Percentiles rank a stretch among this genome's conserved stretches.
Conservation (phyloP, 2,797 vertebrate genomes). For the Adelosebastes latens region DNA sequence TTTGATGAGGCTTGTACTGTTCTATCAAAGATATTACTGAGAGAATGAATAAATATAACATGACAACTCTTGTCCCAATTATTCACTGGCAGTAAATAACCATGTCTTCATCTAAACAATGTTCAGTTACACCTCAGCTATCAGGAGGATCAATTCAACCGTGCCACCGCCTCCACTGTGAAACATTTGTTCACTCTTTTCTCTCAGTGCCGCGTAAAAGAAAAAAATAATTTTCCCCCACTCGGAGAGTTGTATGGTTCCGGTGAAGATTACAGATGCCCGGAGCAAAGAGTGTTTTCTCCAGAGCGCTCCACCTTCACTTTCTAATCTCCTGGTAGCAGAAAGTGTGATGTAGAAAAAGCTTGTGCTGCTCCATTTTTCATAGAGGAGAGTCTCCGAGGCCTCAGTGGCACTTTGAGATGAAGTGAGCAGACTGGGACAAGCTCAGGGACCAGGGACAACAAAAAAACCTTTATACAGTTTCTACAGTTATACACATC, state of each 20-base stretch:
- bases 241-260: constrained; percentile 13
- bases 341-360: constrained; percentile 57
- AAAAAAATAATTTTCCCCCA: not conserved
- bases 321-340: constrained; percentile 68
- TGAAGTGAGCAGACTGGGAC: constrained; percentile 31
- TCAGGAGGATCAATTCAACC: constrained; percentile 10
- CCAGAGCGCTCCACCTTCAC: constrained; percentile 55
- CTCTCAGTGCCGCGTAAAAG: not conserved
- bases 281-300: constrained; percentile 40
- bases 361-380: constrained; percentile 74
- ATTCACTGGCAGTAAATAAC: constrained; percentile 35
- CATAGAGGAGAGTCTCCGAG: constrained; percentile 49
- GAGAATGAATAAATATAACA: constrained; percentile 75
- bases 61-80: constrained; percentile 37
- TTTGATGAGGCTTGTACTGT: constrained; percentile 72
- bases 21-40: constrained; percentile 68
- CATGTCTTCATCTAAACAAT: not conserved
- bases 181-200: constrained; percentile 24
- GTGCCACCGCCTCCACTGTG: not conserved
- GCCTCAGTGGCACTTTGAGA: constrained; percentile 43
- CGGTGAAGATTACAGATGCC: constrained; percentile 52
- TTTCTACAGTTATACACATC: constrained; percentile 1
- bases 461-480: not conserved
- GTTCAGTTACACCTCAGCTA: constrained; percentile 22
- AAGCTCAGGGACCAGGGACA: constrained; percentile 14